A percentile compares a stretch with the other conserved stretches of the same genome.
Conservation (phyloP, 2,113 vertebrate genomes). For the Carlito syrichta region DNA sequence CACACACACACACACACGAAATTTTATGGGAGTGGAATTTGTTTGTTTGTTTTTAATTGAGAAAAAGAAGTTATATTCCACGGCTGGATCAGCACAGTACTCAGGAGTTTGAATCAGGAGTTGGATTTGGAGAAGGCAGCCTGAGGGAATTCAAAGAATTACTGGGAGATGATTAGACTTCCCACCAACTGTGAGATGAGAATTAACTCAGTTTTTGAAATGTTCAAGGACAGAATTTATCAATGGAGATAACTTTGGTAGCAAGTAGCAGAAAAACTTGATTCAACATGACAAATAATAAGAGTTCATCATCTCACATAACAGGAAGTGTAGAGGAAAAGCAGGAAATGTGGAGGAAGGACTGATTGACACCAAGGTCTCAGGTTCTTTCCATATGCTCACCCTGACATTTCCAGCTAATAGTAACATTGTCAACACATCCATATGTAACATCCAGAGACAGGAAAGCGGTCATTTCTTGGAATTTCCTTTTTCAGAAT, state of each 20-base stretch:
- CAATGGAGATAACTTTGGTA: background rate
- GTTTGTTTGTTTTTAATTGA: background rate
- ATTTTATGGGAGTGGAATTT: background rate
- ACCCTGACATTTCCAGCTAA: background rate
- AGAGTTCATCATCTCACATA: background rate
- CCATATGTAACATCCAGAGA: background rate
- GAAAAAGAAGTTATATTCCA: background rate
- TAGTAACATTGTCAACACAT: background rate
- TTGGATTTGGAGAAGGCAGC: background rate
- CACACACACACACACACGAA: background rate
- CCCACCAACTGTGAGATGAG: background rate
- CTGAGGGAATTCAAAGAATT: background rate
- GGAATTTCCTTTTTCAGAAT: background rate
- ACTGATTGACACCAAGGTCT: background rate
- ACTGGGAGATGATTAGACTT: background rate
- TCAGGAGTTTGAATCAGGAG: background rate
- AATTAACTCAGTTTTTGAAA: background rate
- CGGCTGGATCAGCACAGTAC: background rate
- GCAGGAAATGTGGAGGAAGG: background rate
- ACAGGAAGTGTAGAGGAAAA: background rate
- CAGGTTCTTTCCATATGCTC: background rate
- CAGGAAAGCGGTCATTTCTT: background rate
- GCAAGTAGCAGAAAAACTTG: background rate
- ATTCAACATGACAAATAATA: background rate
- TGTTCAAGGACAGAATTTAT: background rate